phyloP scores from a whole-genome alignment of 2,797 vertebrate genomes.

The Tolypeutes matacus region DNA sequence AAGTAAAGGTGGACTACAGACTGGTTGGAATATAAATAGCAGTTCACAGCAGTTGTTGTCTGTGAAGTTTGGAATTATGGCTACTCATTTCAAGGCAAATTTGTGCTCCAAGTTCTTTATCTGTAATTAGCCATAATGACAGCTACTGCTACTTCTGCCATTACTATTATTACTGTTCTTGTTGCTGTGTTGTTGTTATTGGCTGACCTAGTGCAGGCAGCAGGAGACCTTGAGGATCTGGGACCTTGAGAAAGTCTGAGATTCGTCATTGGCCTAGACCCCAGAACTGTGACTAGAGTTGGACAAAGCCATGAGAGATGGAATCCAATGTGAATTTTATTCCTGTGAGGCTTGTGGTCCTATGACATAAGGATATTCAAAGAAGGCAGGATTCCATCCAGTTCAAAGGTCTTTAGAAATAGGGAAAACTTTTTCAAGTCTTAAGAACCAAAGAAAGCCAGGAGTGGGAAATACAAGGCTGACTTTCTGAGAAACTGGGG shows the following conservation, averaged over 20 bases:
- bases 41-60: background rate
- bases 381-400: background rate
- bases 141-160: background rate
- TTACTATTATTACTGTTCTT: background rate
- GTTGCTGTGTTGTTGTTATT: background rate
- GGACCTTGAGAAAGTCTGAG: background rate
- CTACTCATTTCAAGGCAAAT: background rate
- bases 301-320: background rate
- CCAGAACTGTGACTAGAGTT: background rate
- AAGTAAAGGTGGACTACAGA: background rate
- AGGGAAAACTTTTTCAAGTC: background rate
- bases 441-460: background rate
- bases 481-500: background rate
- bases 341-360: background rate
- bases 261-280: background rate
- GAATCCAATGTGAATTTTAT: slow-evolving; percentile 3
- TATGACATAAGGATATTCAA: background rate
- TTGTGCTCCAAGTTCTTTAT: background rate
- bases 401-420: background rate
- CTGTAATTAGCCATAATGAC: background rate
- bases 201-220: too few relatives aligned
- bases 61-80: background rate
- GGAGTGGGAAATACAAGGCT: background rate
- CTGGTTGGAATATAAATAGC: background rate
- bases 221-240: background rate